A percentile compares a stretch with the other conserved stretches of the same genome.
Evolutionary conservation across 2,888 invertebrate species (phyloP).

Genomic region (Drosophila dives): DNA sequence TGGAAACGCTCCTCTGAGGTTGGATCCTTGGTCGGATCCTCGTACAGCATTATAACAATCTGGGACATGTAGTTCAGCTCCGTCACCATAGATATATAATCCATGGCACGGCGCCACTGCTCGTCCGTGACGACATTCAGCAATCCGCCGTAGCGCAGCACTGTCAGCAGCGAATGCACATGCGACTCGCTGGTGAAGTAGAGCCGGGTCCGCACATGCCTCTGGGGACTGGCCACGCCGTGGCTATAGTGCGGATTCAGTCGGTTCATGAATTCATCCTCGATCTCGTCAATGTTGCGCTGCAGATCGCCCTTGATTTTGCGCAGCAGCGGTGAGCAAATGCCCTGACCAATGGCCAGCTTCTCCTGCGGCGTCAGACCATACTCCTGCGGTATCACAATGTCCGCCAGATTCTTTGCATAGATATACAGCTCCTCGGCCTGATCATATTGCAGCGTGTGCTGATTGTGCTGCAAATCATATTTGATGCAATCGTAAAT

Average conservation of each 20-base stretch:
- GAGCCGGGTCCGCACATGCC: constrained; percentile 98
- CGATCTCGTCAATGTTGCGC: constrained; percentile 95
- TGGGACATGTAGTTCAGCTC: constrained; percentile 99
- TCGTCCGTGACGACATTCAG: constrained; percentile 95
- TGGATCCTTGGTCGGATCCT: constrained; percentile 98
- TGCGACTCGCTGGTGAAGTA: constrained; percentile 99
- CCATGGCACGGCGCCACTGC: constrained; percentile 99
- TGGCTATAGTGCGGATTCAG: constrained; percentile 99
- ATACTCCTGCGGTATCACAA: constrained; percentile 99
- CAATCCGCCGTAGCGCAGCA: constrained; percentile 96
- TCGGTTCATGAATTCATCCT: constrained; percentile 97
- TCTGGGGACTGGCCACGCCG: constrained; percentile 98
- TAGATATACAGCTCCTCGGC: constrained; percentile 96
- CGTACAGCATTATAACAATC: constrained; percentile 99
- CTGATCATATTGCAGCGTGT: constrained; percentile 95
- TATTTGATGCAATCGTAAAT: constrained; percentile 99
- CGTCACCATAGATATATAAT: constrained; percentile 98
- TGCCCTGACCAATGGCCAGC: constrained; percentile 97
- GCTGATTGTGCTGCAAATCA: constrained; percentile 98
- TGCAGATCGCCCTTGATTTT: constrained; percentile 98
- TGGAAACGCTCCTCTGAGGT: constrained; percentile 97
- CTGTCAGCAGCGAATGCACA: constrained; percentile 98
- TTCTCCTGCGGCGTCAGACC: constrained; percentile 98
- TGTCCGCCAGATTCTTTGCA: constrained; percentile 98
- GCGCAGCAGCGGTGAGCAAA: constrained; percentile 97